phyloP scores from a whole-genome alignment of 2,113 vertebrate species.

The Catharus minimus region DNA sequence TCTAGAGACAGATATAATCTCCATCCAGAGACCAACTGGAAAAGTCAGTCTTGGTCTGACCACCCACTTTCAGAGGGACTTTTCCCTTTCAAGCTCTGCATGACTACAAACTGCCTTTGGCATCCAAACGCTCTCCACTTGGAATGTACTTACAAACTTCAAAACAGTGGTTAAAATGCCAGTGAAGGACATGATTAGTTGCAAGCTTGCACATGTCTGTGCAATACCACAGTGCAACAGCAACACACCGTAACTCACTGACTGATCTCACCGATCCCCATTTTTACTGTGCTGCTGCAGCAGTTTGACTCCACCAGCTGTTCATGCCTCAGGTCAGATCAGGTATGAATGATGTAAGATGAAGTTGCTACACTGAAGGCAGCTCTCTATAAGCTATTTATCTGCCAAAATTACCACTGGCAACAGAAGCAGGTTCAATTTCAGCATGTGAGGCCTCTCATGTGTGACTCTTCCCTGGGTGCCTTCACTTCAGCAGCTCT shows the following conservation, averaged over 20 bases:
- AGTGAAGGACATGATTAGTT: background rate
- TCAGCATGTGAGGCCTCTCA: background rate
- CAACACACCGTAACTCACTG: background rate
- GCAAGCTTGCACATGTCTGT: background rate
- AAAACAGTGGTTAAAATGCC: background rate
- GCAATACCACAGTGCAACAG: background rate
- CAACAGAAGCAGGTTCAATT: background rate
- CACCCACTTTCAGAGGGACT: background rate
- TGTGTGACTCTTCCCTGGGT: too few relatives aligned
- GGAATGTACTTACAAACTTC: background rate
- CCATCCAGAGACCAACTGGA: background rate
- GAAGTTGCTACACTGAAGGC: background rate
- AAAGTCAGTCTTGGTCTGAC: background rate
- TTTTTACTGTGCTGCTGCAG: background rate
- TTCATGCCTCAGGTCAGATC: background rate
- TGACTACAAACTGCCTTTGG: conserved; percentile 4
- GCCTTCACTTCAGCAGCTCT: background rate
- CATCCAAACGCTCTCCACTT: background rate
- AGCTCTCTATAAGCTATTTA: background rate
- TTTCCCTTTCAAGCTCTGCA: background rate
- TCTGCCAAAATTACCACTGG: background rate
- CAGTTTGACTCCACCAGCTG: background rate
- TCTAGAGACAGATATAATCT: background rate
- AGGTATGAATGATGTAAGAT: background rate
- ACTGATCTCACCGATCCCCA: background rate